phyloP scores from a whole-genome alignment of 1,140 invertebrate genomes.

The Meteorus sp. region DNA sequence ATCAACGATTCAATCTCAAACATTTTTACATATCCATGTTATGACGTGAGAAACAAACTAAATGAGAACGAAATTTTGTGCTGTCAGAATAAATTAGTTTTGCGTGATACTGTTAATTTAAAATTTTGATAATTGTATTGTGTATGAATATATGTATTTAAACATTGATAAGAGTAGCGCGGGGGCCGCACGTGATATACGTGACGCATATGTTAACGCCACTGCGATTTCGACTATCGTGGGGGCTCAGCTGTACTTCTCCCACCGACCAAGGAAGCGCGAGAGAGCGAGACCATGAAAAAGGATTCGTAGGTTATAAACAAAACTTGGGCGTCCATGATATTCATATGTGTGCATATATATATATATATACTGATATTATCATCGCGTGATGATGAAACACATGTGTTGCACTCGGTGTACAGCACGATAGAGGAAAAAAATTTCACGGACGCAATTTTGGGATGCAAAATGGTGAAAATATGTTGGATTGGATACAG shows the following conservation, averaged over 20 bases:
- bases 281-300: neutral
- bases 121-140: too few relatives aligned
- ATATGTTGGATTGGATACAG: too few relatives aligned
- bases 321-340: slow-evolving; percentile 23
- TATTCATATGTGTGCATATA: too few relatives aligned
- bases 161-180: too few relatives aligned
- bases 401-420: slow-evolving; percentile 29
- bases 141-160: too few relatives aligned
- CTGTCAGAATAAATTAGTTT: too few relatives aligned
- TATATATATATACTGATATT: neutral
- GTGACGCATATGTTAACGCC: slow-evolving; percentile 14
- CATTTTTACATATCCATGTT: neutral
- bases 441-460: neutral
- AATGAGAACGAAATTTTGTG: too few relatives aligned
- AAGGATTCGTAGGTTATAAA: slow-evolving; percentile 12
- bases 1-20: neutral
- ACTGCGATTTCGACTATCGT: slow-evolving; percentile 21
- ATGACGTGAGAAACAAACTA: neutral
- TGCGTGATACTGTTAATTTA: too few relatives aligned
- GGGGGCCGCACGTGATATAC: slow-evolving; percentile 10
- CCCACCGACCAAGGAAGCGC: slow-evolving; percentile 1
- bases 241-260: slow-evolving; percentile 20
- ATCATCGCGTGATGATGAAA: slow-evolving; percentile 30
- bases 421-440: neutral
- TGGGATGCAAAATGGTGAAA: slow-evolving; percentile 3